A percentile compares a stretch with the other conserved stretches of the same genome.
phyloP scores from a whole-genome alignment of 2,888 invertebrate genomes.

The Parochlus steinenii region DNA sequence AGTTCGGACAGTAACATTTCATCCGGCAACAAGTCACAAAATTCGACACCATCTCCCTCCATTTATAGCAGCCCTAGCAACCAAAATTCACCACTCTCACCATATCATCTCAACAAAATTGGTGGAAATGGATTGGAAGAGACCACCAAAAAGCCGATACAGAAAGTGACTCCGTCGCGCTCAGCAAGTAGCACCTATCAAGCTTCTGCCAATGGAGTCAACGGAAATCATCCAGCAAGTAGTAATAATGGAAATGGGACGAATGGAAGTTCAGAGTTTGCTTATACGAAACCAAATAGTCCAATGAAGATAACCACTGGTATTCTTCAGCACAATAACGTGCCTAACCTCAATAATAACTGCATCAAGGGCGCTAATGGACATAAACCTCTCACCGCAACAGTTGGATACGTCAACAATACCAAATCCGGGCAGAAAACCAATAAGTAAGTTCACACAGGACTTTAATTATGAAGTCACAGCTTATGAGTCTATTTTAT shows the following conservation, averaged over 20 bases:
- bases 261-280: slow-evolving; percentile 20
- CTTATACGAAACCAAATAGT: slow-evolving; percentile 33
- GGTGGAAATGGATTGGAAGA: slow-evolving; percentile 14
- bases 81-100: slow-evolving; percentile 19
- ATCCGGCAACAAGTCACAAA: slow-evolving; percentile 15
- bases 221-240: no score
- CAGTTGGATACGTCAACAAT: slow-evolving; percentile 23
- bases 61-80: slow-evolving; percentile 12
- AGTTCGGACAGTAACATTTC: slow-evolving; percentile 15
- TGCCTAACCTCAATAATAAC: slow-evolving; percentile 22
- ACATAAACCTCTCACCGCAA: slow-evolving; percentile 22
- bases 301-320: slow-evolving; percentile 24
- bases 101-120: slow-evolving; percentile 17
- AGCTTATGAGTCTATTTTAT: neutral
- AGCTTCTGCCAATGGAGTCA: no score
- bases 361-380: slow-evolving; percentile 24
- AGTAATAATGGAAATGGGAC: slow-evolving; percentile 7
- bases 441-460: slow-evolving; percentile 12
- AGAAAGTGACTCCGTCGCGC: slow-evolving; percentile 65
- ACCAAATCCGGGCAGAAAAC: slow-evolving; percentile 17
- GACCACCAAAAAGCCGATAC: slow-evolving; percentile 47
- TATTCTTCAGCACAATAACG: slow-evolving; percentile 20
- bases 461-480: slow-evolving; percentile 1
- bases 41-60: slow-evolving; percentile 14
- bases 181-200: slow-evolving; percentile 27